Evolutionary conservation across 2,113 vertebrate genomes (phyloP).

Genomic region (Limnothrissa miodon): DNA sequence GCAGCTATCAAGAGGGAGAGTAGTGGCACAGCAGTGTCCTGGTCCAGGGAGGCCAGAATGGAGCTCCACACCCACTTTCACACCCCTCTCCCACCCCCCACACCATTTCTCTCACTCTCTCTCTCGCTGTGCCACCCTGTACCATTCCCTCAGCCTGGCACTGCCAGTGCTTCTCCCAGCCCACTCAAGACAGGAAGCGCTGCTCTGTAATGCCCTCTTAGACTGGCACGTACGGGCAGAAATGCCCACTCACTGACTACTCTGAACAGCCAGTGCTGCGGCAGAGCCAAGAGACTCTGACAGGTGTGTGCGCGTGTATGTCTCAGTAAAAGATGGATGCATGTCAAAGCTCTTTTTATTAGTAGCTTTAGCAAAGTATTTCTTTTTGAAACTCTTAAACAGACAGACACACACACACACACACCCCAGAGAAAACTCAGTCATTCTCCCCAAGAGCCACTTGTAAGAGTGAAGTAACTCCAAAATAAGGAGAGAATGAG

Average conservation of each 20-base stretch:
- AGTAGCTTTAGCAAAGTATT: no score
- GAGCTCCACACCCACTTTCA: not conserved
- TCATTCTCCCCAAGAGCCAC: not conserved
- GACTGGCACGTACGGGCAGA: not conserved
- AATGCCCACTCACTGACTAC: not conserved
- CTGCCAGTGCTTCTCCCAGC: not conserved
- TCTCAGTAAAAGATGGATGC: not conserved
- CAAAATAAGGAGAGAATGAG: not conserved
- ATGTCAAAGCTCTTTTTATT: not conserved
- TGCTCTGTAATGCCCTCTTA: conserved; percentile 6
- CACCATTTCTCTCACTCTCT: not conserved
- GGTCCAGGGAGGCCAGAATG: not conserved
- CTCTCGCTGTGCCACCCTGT: not conserved
- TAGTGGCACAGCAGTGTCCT: not conserved
- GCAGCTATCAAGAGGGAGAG: not conserved
- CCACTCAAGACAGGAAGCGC: not conserved
- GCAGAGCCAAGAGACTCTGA: not conserved
- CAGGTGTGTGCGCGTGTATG: not conserved
- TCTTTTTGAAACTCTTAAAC: not conserved
- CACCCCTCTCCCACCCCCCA: no score
- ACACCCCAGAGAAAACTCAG: not conserved
- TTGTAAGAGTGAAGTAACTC: not conserved
- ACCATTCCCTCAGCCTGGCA: not conserved
- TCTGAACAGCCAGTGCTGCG: not conserved
- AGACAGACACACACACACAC: not conserved